A percentile compares a stretch with the other conserved stretches of the same genome.
phyloP scores from a whole-genome alignment of 2,797 vertebrate species.

The Melanotaenia boesemani region DNA sequence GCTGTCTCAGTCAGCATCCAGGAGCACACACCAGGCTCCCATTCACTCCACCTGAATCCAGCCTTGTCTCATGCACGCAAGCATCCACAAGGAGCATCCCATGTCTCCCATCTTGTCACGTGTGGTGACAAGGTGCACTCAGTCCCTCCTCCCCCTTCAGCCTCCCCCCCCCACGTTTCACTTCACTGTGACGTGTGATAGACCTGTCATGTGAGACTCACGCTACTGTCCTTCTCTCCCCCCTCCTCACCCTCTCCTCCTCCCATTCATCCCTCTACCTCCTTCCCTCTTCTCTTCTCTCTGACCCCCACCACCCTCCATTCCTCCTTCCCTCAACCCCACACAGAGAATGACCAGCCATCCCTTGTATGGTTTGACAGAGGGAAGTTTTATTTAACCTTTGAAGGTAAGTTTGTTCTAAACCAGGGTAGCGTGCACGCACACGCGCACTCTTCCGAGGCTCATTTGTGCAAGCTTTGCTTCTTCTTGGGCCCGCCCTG shows the following conservation, averaged over 20 bases:
- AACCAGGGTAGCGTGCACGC: slow-evolving; percentile 76
- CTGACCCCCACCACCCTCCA: slow-evolving; percentile 27
- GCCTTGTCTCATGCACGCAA: slow-evolving; percentile 24
- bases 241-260: slow-evolving; percentile 83
- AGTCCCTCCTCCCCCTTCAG: slow-evolving; percentile 11
- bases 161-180: slow-evolving; percentile 73
- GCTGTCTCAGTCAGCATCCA: slow-evolving; percentile 1
- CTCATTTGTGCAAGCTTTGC: slow-evolving; percentile 74
- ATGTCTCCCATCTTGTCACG: slow-evolving; percentile 35
- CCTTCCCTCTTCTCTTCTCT: slow-evolving; percentile 79
- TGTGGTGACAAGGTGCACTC: slow-evolving; percentile 42
- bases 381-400: slow-evolving; percentile 99
- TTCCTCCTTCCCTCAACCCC: slow-evolving; percentile 85
- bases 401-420: slow-evolving; percentile 96
- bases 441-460: slow-evolving; percentile 56
- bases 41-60: slow-evolving; percentile 3
- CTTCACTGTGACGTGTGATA: slow-evolving; percentile 80
- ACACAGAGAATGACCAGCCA: slow-evolving; percentile 99
- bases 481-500: slow-evolving; percentile 45
- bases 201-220: slow-evolving; percentile 91
- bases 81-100: slow-evolving; percentile 15
- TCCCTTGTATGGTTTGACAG: slow-evolving; percentile 99
- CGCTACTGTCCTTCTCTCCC: slow-evolving; percentile 93
- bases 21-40: slow-evolving; percentile 17
- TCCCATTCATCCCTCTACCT: slow-evolving; percentile 78